These are phyloP conservation scores for Agonopterix alstromeriana DNA, from an alignment of 2,888 invertebrate species.

Conservation along the genomic window DNA sequence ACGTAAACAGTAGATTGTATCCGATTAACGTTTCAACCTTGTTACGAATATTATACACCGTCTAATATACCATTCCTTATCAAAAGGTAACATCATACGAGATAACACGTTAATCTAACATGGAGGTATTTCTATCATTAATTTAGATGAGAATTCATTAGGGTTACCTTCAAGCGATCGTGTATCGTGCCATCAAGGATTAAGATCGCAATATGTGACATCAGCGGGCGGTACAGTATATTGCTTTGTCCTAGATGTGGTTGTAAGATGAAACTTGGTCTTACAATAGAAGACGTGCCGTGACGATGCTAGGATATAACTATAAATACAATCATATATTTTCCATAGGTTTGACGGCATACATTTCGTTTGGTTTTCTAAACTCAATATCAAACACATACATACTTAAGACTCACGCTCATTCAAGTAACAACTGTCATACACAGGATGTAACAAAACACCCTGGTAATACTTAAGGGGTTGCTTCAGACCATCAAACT, in stretches of 20 bases:
- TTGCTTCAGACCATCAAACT: too few species aligned
- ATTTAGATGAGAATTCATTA: slow-evolving; percentile 54
- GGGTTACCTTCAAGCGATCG: slow-evolving; percentile 30
- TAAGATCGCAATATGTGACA: slow-evolving; percentile 16
- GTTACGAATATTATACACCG: slow-evolving; percentile 6
- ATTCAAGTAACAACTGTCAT: too few species aligned
- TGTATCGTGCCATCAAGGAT: slow-evolving; percentile 21
- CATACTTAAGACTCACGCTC: too few species aligned
- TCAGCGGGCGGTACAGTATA: slow-evolving; percentile 4
- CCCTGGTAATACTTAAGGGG: too few species aligned
- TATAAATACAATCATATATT: too few species aligned
- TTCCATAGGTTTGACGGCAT: too few species aligned
- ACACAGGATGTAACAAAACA: too few species aligned
- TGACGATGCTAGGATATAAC: too few species aligned
- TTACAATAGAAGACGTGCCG: background rate
- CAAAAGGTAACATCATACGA: slow-evolving; percentile 18
- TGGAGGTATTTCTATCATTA: slow-evolving; percentile 46
- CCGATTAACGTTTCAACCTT: slow-evolving; percentile 2
- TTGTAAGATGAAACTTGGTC: too few species aligned
- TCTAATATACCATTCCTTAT: slow-evolving; percentile 9
- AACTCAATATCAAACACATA: too few species aligned
- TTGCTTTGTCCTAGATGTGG: slow-evolving; percentile 3
- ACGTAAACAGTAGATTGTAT: background rate
- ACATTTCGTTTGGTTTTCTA: too few species aligned
- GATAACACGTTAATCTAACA: slow-evolving; percentile 45